These are phyloP conservation scores for Protula sp. DNA, from an alignment of 2,888 invertebrate species.

Conservation along the genomic window DNA sequence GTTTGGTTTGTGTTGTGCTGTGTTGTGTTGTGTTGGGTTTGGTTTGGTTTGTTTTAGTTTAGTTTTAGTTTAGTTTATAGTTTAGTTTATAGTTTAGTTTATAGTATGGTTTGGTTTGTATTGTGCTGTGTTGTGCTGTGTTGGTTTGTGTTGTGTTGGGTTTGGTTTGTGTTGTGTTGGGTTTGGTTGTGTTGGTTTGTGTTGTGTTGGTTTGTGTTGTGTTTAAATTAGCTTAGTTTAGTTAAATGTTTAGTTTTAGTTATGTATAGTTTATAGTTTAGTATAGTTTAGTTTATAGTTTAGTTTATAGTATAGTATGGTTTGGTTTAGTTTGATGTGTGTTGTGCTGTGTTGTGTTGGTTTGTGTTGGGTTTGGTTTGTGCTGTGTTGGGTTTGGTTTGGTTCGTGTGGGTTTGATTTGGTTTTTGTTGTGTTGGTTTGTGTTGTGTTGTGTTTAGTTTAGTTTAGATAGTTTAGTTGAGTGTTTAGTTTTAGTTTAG, in stretches of 20 bases:
- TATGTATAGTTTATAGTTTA: too few species aligned
- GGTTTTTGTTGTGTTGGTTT: too few species aligned
- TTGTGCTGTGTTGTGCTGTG: too few species aligned
- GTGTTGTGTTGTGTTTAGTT: too few species aligned
- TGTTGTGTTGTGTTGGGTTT: not conserved
- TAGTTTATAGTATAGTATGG: too few species aligned
- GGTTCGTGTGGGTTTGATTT: too few species aligned
- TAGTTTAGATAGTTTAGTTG: too few species aligned
- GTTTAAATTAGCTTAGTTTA: not conserved
- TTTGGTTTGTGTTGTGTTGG: not conserved
- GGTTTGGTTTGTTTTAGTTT: not conserved
- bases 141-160: too few species aligned
- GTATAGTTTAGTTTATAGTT: too few species aligned
- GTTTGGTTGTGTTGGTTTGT: not conserved
- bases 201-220: not conserved
- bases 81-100: not conserved
- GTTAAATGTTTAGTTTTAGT: not conserved
- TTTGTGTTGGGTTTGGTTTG: not conserved
- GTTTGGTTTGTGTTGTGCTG: not conserved
- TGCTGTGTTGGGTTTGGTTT: not conserved
- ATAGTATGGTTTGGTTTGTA: not conserved
- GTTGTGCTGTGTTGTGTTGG: conserved; percentile 1
- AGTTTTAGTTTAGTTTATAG: not conserved
- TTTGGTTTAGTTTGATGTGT: not conserved
- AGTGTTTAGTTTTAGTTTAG: too few species aligned